Evolutionary conservation across 2,797 vertebrate genomes (phyloP).

Genomic region (Carapus acus): DNA sequence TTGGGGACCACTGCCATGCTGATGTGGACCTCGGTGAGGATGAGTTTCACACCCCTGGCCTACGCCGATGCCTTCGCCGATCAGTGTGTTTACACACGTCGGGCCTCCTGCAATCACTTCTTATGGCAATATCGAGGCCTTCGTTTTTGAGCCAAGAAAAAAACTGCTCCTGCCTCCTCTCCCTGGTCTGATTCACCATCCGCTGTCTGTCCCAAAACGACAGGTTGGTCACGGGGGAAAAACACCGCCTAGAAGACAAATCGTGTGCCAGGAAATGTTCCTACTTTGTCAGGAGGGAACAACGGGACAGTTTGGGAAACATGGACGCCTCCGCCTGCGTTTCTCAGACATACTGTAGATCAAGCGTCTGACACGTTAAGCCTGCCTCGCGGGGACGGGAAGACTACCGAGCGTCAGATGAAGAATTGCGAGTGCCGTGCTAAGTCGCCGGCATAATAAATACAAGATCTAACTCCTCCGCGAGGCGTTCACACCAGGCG

Average conservation of each 20-base stretch:
- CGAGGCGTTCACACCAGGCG: slow-evolving; percentile 19
- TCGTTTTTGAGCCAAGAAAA: slow-evolving; percentile 63
- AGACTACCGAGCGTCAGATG: slow-evolving; percentile 12
- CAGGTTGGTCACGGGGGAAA: slow-evolving; percentile 44
- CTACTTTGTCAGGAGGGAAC: slow-evolving; percentile 34
- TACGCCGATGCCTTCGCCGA: no score
- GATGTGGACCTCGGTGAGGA: no score
- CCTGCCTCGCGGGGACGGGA: slow-evolving; percentile 16
- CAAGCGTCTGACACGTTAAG: slow-evolving; percentile 31
- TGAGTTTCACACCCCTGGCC: no score
- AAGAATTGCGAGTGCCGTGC: slow-evolving; percentile 12
- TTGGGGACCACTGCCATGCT: no score
- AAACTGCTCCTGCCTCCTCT: slow-evolving; percentile 59
- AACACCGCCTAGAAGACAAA: slow-evolving; percentile 55
- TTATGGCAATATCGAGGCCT: slow-evolving; percentile 62
- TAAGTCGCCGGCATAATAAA: slow-evolving; percentile 16
- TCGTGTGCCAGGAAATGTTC: slow-evolving; percentile 28
- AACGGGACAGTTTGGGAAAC: slow-evolving; percentile 38
- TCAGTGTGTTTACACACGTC: slow-evolving; percentile 64
- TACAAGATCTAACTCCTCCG: slow-evolving; percentile 5
- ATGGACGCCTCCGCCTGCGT: slow-evolving; percentile 15
- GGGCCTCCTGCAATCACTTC: slow-evolving; percentile 69
- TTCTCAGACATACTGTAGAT: slow-evolving; percentile 39
- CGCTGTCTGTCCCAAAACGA: slow-evolving; percentile 54
- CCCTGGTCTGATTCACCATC: slow-evolving; percentile 41